A percentile compares a stretch with the other conserved stretches of the same genome.
Evolutionary conservation across 2,888 invertebrate genomes (phyloP).

Genomic region (Idaea biselata): DNA sequence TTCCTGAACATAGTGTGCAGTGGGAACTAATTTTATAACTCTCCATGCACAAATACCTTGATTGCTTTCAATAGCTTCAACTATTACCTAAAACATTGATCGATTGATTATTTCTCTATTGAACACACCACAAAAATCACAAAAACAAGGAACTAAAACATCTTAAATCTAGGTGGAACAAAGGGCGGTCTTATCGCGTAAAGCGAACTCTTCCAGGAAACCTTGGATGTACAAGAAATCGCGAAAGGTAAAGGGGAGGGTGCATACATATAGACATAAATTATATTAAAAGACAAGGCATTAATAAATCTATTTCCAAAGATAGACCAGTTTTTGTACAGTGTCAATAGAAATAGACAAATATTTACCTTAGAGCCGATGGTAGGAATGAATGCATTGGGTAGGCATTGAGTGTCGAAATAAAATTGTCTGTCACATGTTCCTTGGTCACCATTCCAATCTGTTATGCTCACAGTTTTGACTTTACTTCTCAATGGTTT

Average conservation of each 20-base stretch:
- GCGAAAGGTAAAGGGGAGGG: too few species aligned
- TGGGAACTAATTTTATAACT: conserved; percentile 29
- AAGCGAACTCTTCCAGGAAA: too few species aligned
- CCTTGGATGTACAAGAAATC: too few species aligned
- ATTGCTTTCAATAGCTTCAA: conserved; percentile 87
- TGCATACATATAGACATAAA: too few species aligned
- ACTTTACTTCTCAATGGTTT: conserved; percentile 81
- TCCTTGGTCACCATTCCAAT: conserved; percentile 71
- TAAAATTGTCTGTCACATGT: conserved; percentile 81
- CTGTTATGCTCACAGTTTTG: conserved; percentile 70
- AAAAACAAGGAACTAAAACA: neutral
- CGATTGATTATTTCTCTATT: too few species aligned
- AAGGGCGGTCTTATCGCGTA: neutral
- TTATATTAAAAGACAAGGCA: too few species aligned
- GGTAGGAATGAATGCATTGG: conserved; percentile 75
- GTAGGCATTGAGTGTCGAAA: conserved; percentile 80
- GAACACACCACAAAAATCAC: too few species aligned
- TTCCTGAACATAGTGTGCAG: conserved; percentile 11
- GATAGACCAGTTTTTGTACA: too few species aligned
- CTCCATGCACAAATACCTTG: conserved; percentile 82
- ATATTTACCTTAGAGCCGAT: conserved; percentile 80
- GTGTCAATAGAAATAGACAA: conserved; percentile 8
- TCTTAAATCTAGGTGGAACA: neutral
- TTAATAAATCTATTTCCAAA: too few species aligned
- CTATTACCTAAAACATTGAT: conserved; percentile 66